Conservation (phyloP, 2,113 vertebrate genomes). For the Nipponia nippon region DNA sequence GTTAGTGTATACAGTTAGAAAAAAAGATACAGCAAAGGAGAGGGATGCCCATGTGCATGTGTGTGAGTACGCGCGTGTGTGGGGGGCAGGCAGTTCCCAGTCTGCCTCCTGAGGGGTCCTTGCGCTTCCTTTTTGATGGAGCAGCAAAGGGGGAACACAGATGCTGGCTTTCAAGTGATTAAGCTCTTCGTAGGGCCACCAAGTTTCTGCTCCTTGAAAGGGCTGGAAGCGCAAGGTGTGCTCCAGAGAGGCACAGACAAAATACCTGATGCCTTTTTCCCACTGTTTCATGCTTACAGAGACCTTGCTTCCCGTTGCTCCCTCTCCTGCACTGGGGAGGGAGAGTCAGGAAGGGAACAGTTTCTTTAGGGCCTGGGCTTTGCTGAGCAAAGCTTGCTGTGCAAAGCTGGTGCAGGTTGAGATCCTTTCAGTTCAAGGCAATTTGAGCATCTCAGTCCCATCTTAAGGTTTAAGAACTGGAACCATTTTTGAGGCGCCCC, state of each 20-base stretch:
- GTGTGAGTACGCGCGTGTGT: neutral
- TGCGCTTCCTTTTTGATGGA: neutral
- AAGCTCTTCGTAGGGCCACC: neutral
- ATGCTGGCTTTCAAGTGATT: neutral
- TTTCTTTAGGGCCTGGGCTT: neutral
- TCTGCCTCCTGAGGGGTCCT: neutral
- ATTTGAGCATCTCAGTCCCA: neutral
- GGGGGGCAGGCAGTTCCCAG: neutral
- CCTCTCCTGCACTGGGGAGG: neutral
- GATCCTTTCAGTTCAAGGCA: neutral
- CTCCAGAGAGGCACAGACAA: neutral
- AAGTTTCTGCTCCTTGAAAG: neutral
- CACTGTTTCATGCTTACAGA: neutral
- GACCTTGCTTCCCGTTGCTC: neutral
- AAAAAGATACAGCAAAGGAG: neutral
- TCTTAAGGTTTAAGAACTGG: slow-evolving; percentile 22
- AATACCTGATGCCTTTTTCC: neutral
- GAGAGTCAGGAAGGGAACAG: neutral
- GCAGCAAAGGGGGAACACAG: rapidly evolving
- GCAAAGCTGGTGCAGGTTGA: neutral
- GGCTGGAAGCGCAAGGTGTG: neutral
- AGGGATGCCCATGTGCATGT: neutral
- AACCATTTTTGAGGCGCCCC: neutral
- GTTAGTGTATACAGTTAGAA: neutral
- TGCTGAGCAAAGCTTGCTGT: neutral